Percentiles rank a stretch among this genome's conserved stretches.
These are phyloP conservation scores for Rhinogobius similis DNA, from an alignment of 2,113 vertebrate species.

Conservation along the genomic window DNA sequence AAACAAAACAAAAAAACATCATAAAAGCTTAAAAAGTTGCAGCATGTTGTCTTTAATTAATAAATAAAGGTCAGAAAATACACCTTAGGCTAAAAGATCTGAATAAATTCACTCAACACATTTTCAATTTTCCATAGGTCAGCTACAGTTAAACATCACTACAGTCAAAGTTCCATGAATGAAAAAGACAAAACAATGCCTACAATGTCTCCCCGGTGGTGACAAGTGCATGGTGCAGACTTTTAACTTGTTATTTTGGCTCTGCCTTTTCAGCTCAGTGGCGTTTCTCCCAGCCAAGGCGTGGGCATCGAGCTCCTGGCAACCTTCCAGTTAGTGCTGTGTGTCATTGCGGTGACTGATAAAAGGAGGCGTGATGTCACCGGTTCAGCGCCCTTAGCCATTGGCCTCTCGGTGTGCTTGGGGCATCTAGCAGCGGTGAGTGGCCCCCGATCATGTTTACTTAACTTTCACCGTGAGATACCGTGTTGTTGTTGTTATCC, in stretches of 20 bases:
- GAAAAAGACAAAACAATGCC: background rate
- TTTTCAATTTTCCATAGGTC: no score
- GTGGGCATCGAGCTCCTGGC: constrained; percentile 91
- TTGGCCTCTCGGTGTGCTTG: constrained; percentile 91
- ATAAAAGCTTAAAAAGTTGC: background rate
- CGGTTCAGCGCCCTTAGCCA: constrained; percentile 90
- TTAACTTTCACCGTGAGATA: background rate
- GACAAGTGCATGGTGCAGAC: constrained; percentile 17
- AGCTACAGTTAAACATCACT: no score
- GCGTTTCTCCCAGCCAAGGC: constrained; percentile 85
- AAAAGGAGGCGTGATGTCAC: constrained; percentile 87
- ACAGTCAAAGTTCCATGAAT: background rate
- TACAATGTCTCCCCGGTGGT: background rate
- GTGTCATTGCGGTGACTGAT: constrained; percentile 94
- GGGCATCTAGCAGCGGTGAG: constrained; percentile 94
- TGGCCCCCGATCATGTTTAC: constrained; percentile 14
- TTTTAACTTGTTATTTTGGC: constrained; percentile 47
- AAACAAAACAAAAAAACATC: no score
- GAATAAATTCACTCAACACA: no score
- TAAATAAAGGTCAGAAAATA: no score
- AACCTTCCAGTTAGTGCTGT: constrained; percentile 95
- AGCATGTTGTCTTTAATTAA: background rate
- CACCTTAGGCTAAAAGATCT: no score
- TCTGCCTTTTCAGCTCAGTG: constrained; percentile 60
- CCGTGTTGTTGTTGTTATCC: constrained; percentile 1